Conservation (phyloP, 2,797 vertebrate species). For the Acipenser oxyrinchus region DNA sequence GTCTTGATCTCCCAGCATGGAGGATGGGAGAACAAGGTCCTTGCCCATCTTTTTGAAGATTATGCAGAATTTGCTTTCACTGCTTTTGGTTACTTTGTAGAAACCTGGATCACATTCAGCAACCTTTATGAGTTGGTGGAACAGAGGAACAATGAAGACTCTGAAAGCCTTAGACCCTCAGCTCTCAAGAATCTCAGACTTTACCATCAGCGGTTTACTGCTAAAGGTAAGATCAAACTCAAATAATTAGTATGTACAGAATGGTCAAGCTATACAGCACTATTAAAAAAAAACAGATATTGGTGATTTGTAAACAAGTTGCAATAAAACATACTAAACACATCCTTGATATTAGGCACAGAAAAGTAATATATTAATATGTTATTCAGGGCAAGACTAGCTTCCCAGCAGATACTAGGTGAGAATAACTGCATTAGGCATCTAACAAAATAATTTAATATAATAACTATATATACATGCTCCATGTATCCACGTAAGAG, state of each 20-base stretch:
- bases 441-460: no score
- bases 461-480: no score
- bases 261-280: neutral
- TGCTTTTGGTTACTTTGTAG: constrained; percentile 58
- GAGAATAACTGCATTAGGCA: no score
- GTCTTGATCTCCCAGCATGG: constrained; percentile 1
- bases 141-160: constrained; percentile 7
- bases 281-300: neutral
- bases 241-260: neutral
- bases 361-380: neutral
- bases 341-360: neutral
- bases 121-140: constrained; percentile 41
- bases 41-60: constrained; percentile 52
- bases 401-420: neutral
- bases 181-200: constrained; percentile 40
- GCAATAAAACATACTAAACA: constrained; percentile 13
- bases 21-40: constrained; percentile 27
- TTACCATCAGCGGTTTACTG: constrained; percentile 43
- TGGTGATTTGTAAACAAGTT: constrained; percentile 14
- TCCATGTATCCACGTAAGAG: no score
- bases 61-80: constrained; percentile 69
- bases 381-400: neutral
- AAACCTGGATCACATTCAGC: constrained; percentile 73
- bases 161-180: neutral
- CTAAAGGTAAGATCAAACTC: constrained; percentile 45